These are phyloP conservation scores for Liodrosophila aerea DNA, from an alignment of 2,888 invertebrate species.

Conservation along the genomic window DNA sequence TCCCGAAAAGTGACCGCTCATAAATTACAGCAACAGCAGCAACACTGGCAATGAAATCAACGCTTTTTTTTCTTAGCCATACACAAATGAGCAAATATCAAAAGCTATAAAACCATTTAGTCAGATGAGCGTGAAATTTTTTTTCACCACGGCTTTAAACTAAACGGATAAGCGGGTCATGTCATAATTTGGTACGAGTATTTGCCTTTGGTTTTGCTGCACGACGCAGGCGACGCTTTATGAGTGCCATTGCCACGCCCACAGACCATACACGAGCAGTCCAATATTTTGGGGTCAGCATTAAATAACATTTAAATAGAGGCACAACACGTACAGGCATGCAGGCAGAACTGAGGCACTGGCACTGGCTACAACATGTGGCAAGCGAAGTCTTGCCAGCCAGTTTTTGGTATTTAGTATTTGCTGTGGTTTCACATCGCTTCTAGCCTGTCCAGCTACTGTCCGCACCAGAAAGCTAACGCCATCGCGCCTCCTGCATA, in stretches of 20 bases:
- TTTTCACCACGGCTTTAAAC: constrained; percentile 50
- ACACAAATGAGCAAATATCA: constrained; percentile 73
- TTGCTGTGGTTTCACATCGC: constrained; percentile 55
- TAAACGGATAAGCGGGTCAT: constrained; percentile 38
- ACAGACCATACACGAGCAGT: constrained; percentile 19
- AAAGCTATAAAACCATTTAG: constrained; percentile 74
- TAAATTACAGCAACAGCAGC: constrained; percentile 62
- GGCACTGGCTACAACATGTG: constrained; percentile 35
- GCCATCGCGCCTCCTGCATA: not conserved
- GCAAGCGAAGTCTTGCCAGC: constrained; percentile 53
- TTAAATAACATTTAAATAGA: constrained; percentile 75
- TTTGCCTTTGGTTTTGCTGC: too few species aligned
- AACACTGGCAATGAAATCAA: constrained; percentile 53
- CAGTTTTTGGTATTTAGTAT: constrained; percentile 37
- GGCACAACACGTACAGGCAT: constrained; percentile 54
- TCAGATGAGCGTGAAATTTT: constrained; percentile 74
- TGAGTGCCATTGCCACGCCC: constrained; percentile 49
- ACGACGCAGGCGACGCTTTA: constrained; percentile 64
- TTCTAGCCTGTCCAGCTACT: constrained; percentile 62
- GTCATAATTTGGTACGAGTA: constrained; percentile 65
- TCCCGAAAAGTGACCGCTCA: constrained; percentile 66
- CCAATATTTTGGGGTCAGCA: constrained; percentile 54
- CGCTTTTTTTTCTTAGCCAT: constrained; percentile 36
- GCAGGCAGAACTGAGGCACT: too few species aligned
- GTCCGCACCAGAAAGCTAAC: constrained; percentile 14